These are phyloP conservation scores for Saturnia japonica DNA, from an alignment of 2,888 invertebrate genomes.

Conservation along the genomic window DNA sequence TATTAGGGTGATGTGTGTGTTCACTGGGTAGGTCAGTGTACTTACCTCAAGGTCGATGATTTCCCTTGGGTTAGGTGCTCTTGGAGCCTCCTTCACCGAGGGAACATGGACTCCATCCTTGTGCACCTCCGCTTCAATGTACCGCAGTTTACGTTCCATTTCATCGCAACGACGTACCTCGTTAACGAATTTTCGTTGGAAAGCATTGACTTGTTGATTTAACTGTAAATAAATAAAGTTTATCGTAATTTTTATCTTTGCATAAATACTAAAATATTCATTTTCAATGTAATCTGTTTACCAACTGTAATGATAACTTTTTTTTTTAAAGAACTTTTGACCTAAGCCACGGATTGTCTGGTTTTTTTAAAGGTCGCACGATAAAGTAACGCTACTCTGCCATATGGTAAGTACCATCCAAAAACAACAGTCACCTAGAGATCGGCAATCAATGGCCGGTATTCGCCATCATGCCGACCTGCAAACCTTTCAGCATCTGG, in stretches of 20 bases:
- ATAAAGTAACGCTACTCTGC: too few relatives aligned
- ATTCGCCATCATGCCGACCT: too few relatives aligned
- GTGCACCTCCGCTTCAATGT: slow-evolving; percentile 92
- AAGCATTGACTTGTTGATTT: slow-evolving; percentile 92
- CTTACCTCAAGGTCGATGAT: slow-evolving; percentile 93
- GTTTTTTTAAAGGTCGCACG: too few relatives aligned
- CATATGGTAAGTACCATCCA: too few relatives aligned
- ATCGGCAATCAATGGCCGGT: too few relatives aligned
- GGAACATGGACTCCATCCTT: slow-evolving; percentile 92
- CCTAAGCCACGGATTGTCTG: not conserved
- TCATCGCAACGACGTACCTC: slow-evolving; percentile 96
- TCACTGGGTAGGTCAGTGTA: not conserved
- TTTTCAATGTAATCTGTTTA: not conserved
- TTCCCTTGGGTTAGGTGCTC: slow-evolving; percentile 90
- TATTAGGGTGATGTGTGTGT: too few relatives aligned
- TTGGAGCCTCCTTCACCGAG: slow-evolving; percentile 88
- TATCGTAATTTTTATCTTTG: not conserved
- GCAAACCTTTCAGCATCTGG: too few relatives aligned
- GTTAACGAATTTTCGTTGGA: slow-evolving; percentile 95
- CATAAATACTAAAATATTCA: not conserved
- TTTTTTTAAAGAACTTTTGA: not conserved
- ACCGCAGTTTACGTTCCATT: slow-evolving; percentile 93
- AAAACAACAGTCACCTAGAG: too few relatives aligned
- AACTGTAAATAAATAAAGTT: slow-evolving; percentile 77
- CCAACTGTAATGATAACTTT: not conserved